These are phyloP conservation scores for Scaptomyza flava DNA, from an alignment of 2,888 invertebrate genomes.

Conservation along the genomic window DNA sequence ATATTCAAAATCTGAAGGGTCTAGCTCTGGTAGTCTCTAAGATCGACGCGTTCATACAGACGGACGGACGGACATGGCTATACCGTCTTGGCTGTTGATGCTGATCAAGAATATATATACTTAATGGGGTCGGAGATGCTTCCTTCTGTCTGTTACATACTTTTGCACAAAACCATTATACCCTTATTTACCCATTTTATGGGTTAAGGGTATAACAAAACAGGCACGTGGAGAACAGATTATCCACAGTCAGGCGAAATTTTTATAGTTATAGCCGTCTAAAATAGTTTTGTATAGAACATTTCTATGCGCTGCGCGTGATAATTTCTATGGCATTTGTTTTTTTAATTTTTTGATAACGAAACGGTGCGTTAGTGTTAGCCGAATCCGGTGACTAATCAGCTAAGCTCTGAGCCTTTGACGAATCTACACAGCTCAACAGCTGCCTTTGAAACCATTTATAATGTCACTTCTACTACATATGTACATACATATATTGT, in stretches of 20 bases:
- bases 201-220: too few relatives aligned
- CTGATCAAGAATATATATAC: too few relatives aligned
- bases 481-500: too few relatives aligned
- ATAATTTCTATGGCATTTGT: slow-evolving; percentile 14
- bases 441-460: not conserved
- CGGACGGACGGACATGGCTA: too few relatives aligned
- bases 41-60: too few relatives aligned
- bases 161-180: too few relatives aligned
- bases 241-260: not conserved
- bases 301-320: slow-evolving; percentile 34
- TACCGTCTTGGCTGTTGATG: too few relatives aligned
- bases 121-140: too few relatives aligned
- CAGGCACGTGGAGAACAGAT: not conserved
- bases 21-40: too few relatives aligned
- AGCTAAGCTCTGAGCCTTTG: not conserved
- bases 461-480: not conserved
- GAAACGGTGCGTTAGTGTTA: not conserved
- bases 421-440: not conserved
- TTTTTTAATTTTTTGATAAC: slow-evolving; percentile 2
- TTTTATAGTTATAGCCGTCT: not conserved
- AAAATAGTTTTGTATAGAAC: not conserved
- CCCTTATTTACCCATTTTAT: too few relatives aligned
- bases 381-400: slow-evolving; percentile 28
- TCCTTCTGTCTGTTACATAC: too few relatives aligned
- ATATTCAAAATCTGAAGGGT: too few relatives aligned